Conservation (phyloP, 92 coral and sea anemone genomes). For the Porites divaricata region DNA sequence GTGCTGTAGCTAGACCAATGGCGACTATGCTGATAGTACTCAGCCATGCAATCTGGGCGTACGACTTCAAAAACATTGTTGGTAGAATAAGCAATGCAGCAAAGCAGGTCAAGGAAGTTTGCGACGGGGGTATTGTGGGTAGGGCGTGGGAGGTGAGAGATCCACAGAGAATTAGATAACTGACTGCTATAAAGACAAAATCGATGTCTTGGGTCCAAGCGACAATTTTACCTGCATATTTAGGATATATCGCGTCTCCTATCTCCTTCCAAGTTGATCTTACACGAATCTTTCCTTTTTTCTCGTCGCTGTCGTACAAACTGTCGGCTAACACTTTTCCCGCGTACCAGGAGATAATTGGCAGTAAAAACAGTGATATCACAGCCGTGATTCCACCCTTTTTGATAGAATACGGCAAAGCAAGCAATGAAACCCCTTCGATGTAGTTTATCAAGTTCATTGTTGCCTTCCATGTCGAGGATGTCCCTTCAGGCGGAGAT, state of each 20-base stretch:
- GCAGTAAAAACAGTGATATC: neutral
- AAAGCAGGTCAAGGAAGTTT: neutral
- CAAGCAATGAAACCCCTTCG: constrained; percentile 3
- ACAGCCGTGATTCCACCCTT: constrained; percentile 4
- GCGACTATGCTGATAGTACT: constrained; percentile 45
- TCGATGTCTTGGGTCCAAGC: neutral
- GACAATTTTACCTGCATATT: constrained; percentile 11
- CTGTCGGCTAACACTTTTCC: neutral
- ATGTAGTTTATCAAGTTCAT: neutral
- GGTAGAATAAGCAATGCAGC: constrained; percentile 6
- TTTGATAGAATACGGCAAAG: constrained; percentile 2
- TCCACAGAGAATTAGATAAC: constrained; percentile 17
- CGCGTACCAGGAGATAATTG: constrained; percentile 3
- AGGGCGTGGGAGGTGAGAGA: neutral
- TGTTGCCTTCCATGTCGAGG: constrained; percentile 4
- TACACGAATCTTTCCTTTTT: neutral
- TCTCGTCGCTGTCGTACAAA: neutral
- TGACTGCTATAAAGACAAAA: neutral
- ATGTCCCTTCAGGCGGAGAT: neutral
- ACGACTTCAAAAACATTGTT: neutral
- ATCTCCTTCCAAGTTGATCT: constrained; percentile 4
- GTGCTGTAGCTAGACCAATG: constrained; percentile 10
- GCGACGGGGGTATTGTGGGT: neutral
- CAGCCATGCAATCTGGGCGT: constrained; percentile 52
- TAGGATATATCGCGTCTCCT: constrained; percentile 5